Evolutionary conservation across 1,140 invertebrate species (phyloP).

Genomic region (Sesamia nonagrioides): DNA sequence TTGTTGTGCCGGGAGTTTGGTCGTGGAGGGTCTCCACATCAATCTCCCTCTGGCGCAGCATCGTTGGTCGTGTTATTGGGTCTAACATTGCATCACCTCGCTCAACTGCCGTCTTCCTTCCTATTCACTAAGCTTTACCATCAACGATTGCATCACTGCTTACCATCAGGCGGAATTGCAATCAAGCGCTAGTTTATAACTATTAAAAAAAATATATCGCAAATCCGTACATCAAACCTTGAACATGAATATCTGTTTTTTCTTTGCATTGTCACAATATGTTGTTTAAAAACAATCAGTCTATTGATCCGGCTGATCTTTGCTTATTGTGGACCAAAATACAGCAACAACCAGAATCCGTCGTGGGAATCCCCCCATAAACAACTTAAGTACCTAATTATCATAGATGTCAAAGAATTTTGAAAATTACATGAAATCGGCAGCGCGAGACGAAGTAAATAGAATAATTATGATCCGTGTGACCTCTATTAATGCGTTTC

Average conservation of each 20-base stretch:
- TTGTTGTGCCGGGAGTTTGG: too few species aligned
- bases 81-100: too few species aligned
- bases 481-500: neutral
- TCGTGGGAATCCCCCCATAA: conserved; percentile 9
- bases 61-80: too few species aligned
- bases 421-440: neutral
- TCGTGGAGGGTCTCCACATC: too few species aligned
- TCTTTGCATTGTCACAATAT: neutral
- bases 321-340: neutral
- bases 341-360: neutral
- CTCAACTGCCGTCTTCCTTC: too few species aligned
- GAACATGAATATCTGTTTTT: neutral
- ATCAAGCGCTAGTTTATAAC: too few species aligned
- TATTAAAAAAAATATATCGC: too few species aligned
- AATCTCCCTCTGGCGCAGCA: too few species aligned
- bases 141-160: too few species aligned
- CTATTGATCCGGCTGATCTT: neutral
- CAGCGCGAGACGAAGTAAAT: conserved; percentile 23
- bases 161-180: too few species aligned
- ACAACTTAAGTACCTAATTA: conserved; percentile 10
- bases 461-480: neutral
- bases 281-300: neutral
- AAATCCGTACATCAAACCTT: neutral
- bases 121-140: too few species aligned
- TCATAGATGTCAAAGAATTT: conserved; percentile 5